These are phyloP conservation scores for Portevinia maculata DNA, from an alignment of 2,888 invertebrate genomes.

Conservation along the genomic window DNA sequence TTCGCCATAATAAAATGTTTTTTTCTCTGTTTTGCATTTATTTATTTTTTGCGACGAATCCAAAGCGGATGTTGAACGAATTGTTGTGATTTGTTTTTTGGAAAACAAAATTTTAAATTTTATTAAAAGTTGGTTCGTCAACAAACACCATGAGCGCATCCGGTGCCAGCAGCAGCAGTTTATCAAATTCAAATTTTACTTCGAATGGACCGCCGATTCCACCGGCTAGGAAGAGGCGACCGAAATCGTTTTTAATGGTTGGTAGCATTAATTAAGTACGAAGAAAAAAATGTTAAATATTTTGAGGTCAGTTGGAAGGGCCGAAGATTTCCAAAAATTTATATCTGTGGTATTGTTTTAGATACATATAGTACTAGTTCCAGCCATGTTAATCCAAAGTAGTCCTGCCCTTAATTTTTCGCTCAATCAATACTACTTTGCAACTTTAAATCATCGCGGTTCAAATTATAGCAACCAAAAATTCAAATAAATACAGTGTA, in stretches of 20 bases:
- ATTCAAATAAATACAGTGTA: too few relatives aligned
- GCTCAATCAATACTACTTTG: too few relatives aligned
- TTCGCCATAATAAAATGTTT: conserved; percentile 27
- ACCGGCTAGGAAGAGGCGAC: conserved; percentile 80
- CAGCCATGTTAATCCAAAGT: too few relatives aligned
- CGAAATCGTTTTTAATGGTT: conserved; percentile 80
- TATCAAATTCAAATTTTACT: conserved; percentile 68
- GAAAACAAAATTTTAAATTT: conserved; percentile 1
- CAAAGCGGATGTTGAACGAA: conserved; percentile 12
- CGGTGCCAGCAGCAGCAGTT: conserved; percentile 79
- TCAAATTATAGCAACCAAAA: too few relatives aligned
- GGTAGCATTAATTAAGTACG: conserved; percentile 50
- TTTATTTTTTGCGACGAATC: conserved; percentile 6
- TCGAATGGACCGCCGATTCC: conserved; percentile 79
- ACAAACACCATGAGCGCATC: conserved; percentile 79
- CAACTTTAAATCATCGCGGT: too few relatives aligned
- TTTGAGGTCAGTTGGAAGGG: neutral
- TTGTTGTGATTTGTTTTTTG: neutral
- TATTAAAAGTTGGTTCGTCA: conserved; percentile 9
- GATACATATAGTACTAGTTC: too few relatives aligned
- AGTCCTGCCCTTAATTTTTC: too few relatives aligned
- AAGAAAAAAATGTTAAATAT: neutral
- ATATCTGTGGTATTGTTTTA: too few relatives aligned
- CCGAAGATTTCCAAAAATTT: neutral
- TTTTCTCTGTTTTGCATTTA: neutral